Conservation (phyloP, 2,888 invertebrate genomes). For the Oscheius onirici region DNA sequence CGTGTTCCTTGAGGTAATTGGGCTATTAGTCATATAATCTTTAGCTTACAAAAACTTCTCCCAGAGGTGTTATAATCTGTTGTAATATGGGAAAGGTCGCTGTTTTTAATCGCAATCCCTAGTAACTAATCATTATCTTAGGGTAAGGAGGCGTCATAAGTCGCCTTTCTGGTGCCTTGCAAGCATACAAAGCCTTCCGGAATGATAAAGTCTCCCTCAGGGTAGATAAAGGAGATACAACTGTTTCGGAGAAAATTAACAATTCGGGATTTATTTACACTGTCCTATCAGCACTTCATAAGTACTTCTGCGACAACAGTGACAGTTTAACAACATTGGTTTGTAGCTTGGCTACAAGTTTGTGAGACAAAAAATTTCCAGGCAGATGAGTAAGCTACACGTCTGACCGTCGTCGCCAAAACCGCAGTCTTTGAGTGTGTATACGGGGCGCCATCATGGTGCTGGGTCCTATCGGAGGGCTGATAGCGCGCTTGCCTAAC, state of each 20-base stretch:
- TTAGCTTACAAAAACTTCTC: too few relatives aligned
- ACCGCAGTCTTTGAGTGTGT: constrained; percentile 11
- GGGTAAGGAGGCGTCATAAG: constrained; percentile 19
- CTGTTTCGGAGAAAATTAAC: constrained; percentile 6
- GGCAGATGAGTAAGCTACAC: neutral
- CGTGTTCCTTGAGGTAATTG: too few relatives aligned
- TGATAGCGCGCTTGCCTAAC: constrained; percentile 16
- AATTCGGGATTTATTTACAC: constrained; percentile 3
- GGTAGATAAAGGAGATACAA: constrained; percentile 20
- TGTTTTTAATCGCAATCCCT: too few relatives aligned
- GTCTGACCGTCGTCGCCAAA: neutral
- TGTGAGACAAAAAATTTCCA: neutral
- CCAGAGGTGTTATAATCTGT: too few relatives aligned
- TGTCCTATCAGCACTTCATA: neutral
- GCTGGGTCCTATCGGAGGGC: neutral
- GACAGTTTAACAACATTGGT: neutral
- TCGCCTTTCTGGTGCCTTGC: constrained; percentile 15
- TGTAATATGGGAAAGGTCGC: too few relatives aligned
- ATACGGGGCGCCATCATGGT: constrained; percentile 11
- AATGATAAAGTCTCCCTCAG: constrained; percentile 14
- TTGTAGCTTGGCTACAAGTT: neutral
- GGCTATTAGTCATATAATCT: too few relatives aligned
- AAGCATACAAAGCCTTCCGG: constrained; percentile 22
- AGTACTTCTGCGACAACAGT: neutral
- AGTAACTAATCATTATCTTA: constrained; percentile 15